Evolutionary conservation across 2,113 vertebrate species (phyloP).

Genomic region (Electrona antarctica): DNA sequence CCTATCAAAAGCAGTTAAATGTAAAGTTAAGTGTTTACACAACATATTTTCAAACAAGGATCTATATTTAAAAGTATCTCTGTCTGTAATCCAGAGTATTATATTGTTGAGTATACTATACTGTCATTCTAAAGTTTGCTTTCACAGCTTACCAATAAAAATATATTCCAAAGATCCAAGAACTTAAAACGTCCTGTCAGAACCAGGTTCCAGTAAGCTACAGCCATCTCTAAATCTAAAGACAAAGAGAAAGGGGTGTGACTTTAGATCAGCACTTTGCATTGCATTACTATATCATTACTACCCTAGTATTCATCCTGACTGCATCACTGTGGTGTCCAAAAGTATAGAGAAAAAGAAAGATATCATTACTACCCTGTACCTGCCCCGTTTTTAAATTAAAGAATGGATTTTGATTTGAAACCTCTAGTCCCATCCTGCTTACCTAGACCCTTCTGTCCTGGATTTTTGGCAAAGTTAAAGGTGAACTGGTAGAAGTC

Average conservation of each 20-base stretch:
- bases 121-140: slow-evolving; percentile 3
- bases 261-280: neutral
- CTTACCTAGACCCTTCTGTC: slow-evolving; percentile 95
- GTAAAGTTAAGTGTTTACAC: no score
- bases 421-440: neutral
- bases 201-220: slow-evolving; percentile 97
- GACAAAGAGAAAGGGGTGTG: slow-evolving; percentile 35
- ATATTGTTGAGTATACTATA: neutral
- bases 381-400: no score
- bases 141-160: slow-evolving; percentile 89
- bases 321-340: no score
- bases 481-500: slow-evolving; percentile 98
- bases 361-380: no score
- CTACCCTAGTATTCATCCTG: no score
- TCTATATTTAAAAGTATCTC: no score
- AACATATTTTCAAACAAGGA: no score
- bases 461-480: slow-evolving; percentile 95
- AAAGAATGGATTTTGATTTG: neutral
- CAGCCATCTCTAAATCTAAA: slow-evolving; percentile 95
- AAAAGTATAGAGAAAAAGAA: no score
- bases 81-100: no score
- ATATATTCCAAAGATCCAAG: slow-evolving; percentile 97
- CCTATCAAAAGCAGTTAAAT: slow-evolving; percentile 66
- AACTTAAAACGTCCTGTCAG: slow-evolving; percentile 95
- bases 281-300: neutral